A percentile compares a stretch with the other conserved stretches of the same genome.
Conservation (phyloP, 2,797 vertebrate genomes). For the Gila robusta region DNA sequence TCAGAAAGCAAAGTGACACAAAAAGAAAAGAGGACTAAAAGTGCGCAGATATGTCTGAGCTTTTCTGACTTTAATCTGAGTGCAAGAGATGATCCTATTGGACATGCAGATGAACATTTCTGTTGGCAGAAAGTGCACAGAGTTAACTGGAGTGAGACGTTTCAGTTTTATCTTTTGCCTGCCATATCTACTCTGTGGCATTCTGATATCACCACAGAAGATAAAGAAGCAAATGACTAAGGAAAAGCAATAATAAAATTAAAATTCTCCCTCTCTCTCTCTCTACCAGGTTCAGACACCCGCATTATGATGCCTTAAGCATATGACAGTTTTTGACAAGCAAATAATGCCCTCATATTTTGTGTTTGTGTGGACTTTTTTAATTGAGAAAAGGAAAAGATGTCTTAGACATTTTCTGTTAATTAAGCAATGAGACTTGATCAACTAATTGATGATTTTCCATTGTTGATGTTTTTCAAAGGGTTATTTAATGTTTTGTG, state of each 20-base stretch:
- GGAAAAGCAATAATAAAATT: slow-evolving; percentile 30
- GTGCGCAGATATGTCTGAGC: neutral
- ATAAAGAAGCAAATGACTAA: slow-evolving; percentile 30
- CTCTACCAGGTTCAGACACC: neutral
- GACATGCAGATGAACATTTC: slow-evolving; percentile 43
- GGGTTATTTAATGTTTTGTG: slow-evolving; percentile 49
- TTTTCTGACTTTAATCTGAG: slow-evolving; percentile 29
- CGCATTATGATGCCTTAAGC: neutral
- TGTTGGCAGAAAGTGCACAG: neutral
- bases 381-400: slow-evolving; percentile 26
- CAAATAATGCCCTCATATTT: slow-evolving; percentile 8
- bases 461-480: slow-evolving; percentile 41
- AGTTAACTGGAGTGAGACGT: slow-evolving; percentile 44
- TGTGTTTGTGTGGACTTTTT: neutral
- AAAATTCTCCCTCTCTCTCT: neutral
- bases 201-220: slow-evolving; percentile 22
- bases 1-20: slow-evolving; percentile 37
- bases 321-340: slow-evolving; percentile 15
- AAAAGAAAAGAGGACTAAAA: slow-evolving; percentile 16
- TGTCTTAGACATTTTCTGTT: slow-evolving; percentile 31
- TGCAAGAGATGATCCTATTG: slow-evolving; percentile 35
- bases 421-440: slow-evolving; percentile 52
- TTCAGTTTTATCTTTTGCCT: slow-evolving; percentile 32
- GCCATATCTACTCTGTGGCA: slow-evolving; percentile 8
- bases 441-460: slow-evolving; percentile 47